Conservation (phyloP, 2,888 invertebrate species). For the Lasioglossum oenotherae region DNA sequence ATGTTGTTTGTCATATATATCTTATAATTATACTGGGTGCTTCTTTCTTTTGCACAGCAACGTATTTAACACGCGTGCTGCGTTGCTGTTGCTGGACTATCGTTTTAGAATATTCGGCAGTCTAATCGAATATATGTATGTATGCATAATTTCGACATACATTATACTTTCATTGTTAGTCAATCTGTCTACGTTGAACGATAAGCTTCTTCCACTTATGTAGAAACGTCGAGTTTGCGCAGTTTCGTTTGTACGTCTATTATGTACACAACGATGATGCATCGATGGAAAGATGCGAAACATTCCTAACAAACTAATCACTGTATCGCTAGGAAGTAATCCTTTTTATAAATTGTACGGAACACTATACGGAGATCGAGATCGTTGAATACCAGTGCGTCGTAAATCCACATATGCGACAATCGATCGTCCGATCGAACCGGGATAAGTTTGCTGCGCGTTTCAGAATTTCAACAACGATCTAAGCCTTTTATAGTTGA, state of each 20-base stretch:
- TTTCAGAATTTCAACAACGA: not conserved
- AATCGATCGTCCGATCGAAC: not conserved
- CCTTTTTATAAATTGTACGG: not conserved
- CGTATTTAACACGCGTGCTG: too few species aligned
- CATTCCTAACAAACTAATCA: not conserved
- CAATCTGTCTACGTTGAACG: not conserved
- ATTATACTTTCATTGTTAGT: not conserved
- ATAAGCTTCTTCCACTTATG: not conserved
- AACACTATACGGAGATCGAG: not conserved
- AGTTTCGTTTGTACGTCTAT: not conserved
- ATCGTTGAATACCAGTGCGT: not conserved
- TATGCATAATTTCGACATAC: not conserved
- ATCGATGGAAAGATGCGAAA: not conserved
- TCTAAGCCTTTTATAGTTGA: not conserved
- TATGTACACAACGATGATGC: not conserved
- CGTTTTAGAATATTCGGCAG: not conserved
- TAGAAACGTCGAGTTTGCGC: not conserved
- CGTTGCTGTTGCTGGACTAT: not conserved
- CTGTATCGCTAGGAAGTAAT: not conserved
- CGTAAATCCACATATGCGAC: not conserved
- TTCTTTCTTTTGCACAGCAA: too few species aligned
- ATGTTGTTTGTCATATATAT: too few species aligned
- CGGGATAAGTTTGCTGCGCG: not conserved
- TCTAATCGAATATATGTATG: not conserved
- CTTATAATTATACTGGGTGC: too few species aligned